Percentiles rank a stretch among this genome's conserved stretches.
phyloP scores from a whole-genome alignment of 35 echinoderm and acorn worm genomes.

The Heliocidaris tuberculata region DNA sequence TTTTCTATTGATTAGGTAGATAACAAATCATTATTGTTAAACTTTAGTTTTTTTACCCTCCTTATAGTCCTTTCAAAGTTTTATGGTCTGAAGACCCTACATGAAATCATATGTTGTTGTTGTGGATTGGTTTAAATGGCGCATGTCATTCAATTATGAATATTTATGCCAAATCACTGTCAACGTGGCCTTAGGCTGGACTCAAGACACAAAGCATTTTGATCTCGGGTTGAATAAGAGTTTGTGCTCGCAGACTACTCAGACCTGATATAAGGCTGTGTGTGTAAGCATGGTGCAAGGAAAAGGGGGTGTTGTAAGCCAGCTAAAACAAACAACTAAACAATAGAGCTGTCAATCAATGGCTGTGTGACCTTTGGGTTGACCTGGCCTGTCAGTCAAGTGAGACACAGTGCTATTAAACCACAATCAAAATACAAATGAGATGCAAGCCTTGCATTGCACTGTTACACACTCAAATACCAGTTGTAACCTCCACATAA shows the following conservation, averaged over 20 bases:
- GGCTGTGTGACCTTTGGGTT: neutral
- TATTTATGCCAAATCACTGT: no score
- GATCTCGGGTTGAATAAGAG: neutral
- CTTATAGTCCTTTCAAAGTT: no score
- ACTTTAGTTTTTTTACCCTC: no score
- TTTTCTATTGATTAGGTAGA: no score
- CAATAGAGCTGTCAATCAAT: conserved; percentile 29
- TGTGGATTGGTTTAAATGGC: no score
- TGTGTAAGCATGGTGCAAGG: neutral
- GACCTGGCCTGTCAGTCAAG: conserved; percentile 37
- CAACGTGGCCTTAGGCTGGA: no score
- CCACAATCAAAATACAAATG: conserved; percentile 29
- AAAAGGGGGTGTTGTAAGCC: conserved; percentile 19
- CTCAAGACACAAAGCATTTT: no score
- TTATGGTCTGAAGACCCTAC: no score
- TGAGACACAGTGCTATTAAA: conserved; percentile 14
- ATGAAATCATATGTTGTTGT: no score
- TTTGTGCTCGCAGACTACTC: neutral
- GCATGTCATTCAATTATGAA: no score
- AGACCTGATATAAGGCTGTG: neutral
- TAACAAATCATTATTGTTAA: no score
- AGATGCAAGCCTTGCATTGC: neutral
- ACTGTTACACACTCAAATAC: neutral
- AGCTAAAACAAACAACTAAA: conserved; percentile 42
- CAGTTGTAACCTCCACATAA: neutral